Evolutionary conservation across 2,888 invertebrate genomes (phyloP).

Genomic region (Aproaerema taeniolella): DNA sequence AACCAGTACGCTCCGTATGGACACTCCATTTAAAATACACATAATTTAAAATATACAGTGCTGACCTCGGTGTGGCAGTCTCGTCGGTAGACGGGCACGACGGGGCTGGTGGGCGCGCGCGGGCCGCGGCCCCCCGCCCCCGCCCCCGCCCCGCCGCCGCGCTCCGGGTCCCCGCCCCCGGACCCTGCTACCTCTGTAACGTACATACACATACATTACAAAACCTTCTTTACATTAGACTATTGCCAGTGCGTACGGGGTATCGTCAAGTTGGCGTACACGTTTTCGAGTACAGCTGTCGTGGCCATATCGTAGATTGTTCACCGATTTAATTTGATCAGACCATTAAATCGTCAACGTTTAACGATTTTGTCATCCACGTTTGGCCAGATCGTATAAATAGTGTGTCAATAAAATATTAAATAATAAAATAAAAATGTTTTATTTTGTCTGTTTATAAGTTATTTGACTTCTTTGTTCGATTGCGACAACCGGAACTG

Average conservation of each 20-base stretch:
- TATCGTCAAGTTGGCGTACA: background rate
- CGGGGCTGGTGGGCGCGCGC: slow-evolving; percentile 83
- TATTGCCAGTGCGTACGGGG: too few species aligned
- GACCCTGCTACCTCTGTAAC: slow-evolving; percentile 35
- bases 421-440: too few species aligned
- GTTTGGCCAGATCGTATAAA: too few species aligned
- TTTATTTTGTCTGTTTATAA: too few species aligned
- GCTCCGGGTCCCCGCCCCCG: slow-evolving; percentile 23
- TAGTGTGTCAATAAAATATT: too few species aligned
- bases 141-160: slow-evolving; percentile 17
- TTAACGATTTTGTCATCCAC: too few species aligned
- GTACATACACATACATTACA: slow-evolving; percentile 6
- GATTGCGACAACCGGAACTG: too few species aligned
- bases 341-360: background rate
- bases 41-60: too few species aligned
- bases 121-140: slow-evolving; percentile 36
- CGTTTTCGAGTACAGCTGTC: background rate
- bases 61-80: slow-evolving; percentile 96
- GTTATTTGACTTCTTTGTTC: too few species aligned
- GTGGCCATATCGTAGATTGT: background rate
- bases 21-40: too few species aligned
- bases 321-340: background rate
- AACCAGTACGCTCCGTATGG: too few species aligned
- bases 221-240: too few species aligned
- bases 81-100: slow-evolving; percentile 95